phyloP scores from a whole-genome alignment of 1,140 invertebrate genomes.

The Bombus sibiricus region DNA sequence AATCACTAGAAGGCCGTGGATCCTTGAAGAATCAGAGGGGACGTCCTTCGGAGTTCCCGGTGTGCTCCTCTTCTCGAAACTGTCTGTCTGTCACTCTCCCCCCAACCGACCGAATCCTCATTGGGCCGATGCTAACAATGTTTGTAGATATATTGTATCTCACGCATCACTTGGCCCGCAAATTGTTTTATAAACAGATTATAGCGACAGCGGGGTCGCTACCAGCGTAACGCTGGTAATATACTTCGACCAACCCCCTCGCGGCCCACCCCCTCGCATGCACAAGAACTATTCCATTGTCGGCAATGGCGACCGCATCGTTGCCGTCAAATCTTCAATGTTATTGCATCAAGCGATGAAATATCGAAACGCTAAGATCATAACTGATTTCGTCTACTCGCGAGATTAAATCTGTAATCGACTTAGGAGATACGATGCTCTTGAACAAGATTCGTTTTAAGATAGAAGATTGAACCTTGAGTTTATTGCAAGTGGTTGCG shows the following conservation, averaged over 20 bases:
- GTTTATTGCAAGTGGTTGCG: neutral
- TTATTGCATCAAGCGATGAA: neutral
- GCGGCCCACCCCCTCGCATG: conserved; percentile 7
- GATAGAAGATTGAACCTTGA: neutral
- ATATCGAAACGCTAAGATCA: neutral
- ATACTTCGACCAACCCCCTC: conserved; percentile 60
- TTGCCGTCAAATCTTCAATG: conserved; percentile 23
- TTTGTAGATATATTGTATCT: conserved; percentile 84
- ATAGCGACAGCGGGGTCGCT: conserved; percentile 78
- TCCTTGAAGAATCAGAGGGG: conserved; percentile 51
- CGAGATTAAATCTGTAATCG: neutral
- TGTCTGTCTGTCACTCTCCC: conserved; percentile 31
- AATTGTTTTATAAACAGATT: conserved; percentile 85
- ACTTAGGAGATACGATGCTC: neutral
- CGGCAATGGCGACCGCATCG: conserved; percentile 18
- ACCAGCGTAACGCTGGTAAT: conserved; percentile 68
- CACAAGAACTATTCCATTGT: conserved; percentile 47
- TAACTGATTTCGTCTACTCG: neutral
- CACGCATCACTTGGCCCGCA: conserved; percentile 83
- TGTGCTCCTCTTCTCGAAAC: conserved; percentile 6
- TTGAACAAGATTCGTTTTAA: neutral
- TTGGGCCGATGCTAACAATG: conserved; percentile 83
- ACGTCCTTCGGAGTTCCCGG: conserved; percentile 18
- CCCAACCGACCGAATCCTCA: conserved; percentile 79
- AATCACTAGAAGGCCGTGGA: conserved; percentile 58